Evolutionary conservation across 2,888 invertebrate species (phyloP).

Genomic region (Ennomos fuscantarius): DNA sequence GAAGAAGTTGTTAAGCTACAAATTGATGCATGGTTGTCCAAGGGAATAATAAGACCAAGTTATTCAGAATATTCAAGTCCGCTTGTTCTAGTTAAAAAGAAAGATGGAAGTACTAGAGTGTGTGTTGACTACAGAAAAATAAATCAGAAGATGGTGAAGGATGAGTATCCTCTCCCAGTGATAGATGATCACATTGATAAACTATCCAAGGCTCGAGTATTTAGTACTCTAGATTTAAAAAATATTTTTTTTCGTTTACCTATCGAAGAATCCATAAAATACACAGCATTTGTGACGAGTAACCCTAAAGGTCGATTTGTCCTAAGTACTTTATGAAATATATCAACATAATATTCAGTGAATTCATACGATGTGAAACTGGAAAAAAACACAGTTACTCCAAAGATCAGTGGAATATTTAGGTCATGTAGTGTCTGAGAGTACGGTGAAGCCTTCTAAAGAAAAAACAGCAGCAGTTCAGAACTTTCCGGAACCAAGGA

Average conservation of each 20-base stretch:
- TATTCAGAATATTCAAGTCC: not conserved
- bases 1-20: not conserved
- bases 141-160: not conserved
- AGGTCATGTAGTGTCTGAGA: too few species aligned
- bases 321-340: not conserved
- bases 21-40: not conserved
- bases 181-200: conserved; percentile 23
- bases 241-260: conserved; percentile 21
- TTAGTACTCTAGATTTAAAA: conserved; percentile 18
- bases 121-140: not conserved
- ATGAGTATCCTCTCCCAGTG: not conserved
- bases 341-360: not conserved
- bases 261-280: conserved; percentile 24
- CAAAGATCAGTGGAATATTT: too few species aligned
- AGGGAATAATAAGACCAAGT: not conserved
- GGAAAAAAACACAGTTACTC: not conserved
- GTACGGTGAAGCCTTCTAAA: too few species aligned
- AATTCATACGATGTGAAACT: not conserved
- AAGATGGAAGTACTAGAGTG: not conserved
- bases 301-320: conserved; percentile 20
- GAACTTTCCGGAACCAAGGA: too few species aligned
- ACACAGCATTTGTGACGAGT: conserved; percentile 28
- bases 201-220: conserved; percentile 9
- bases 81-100: not conserved
- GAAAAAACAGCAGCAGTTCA: too few species aligned